Percentiles rank a stretch among this genome's conserved stretches.
These are phyloP conservation scores for Volucella inanis DNA, from an alignment of 2,888 invertebrate genomes.

Conservation along the genomic window DNA sequence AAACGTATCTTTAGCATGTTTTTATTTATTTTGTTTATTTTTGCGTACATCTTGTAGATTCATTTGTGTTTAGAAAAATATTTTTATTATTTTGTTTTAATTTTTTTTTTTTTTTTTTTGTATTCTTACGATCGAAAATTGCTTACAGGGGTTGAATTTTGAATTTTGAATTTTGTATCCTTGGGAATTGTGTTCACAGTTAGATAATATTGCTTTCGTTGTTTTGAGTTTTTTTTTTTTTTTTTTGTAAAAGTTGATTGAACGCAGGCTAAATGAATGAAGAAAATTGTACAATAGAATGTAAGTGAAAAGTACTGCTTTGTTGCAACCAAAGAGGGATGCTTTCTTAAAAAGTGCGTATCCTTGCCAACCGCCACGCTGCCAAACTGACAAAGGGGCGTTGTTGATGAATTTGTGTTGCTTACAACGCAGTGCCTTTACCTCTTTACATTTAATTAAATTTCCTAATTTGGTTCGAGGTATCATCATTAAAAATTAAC, in stretches of 20 bases:
- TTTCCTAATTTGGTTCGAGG: constrained; percentile 76
- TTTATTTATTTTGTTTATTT: constrained; percentile 12
- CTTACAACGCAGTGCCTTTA: constrained; percentile 55
- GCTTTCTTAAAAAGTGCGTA: constrained; percentile 51
- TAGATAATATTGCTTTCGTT: constrained; percentile 83
- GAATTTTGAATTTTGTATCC: constrained; percentile 62
- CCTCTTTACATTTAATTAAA: constrained; percentile 74
- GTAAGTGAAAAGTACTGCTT: constrained; percentile 13
- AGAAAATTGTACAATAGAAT: constrained; percentile 13
- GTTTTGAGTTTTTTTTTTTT: constrained; percentile 78
- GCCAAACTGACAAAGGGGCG: constrained; percentile 51
- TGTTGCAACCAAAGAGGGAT: constrained; percentile 33
- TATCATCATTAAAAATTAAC: constrained; percentile 76
- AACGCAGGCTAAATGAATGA: constrained; percentile 57
- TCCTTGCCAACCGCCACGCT: constrained; percentile 61
- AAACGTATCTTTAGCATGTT: constrained; percentile 8
- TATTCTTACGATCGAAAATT: constrained; percentile 71
- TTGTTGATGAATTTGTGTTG: constrained; percentile 64
- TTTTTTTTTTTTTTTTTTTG: constrained; percentile 11
- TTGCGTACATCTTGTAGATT: constrained; percentile 6
- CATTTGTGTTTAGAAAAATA: constrained; percentile 52
- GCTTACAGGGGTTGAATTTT: constrained; percentile 61
- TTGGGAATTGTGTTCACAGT: constrained; percentile 78
- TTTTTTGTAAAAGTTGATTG: constrained; percentile 62
- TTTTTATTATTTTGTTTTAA: constrained; percentile 41